Evolutionary conservation across 1,140 invertebrate genomes (phyloP).

Genomic region (Macrosteles quadrilineatus): DNA sequence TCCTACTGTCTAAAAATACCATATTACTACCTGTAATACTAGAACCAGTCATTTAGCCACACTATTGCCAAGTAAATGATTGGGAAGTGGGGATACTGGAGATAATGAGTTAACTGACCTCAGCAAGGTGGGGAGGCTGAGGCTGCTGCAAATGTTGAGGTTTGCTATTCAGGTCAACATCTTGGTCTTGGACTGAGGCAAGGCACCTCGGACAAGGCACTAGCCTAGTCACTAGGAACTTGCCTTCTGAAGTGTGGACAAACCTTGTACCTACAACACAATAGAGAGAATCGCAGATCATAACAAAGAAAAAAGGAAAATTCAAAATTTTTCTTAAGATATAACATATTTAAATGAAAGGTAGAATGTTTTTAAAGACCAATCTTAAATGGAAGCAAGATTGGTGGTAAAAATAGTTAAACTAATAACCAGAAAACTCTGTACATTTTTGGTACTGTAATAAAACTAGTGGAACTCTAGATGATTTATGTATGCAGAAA

Average conservation of each 20-base stretch:
- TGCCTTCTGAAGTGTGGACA: slow-evolving; percentile 95
- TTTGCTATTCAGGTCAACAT: neutral
- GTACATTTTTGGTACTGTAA: too few relatives aligned
- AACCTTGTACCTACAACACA: slow-evolving; percentile 77
- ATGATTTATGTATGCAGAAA: too few relatives aligned
- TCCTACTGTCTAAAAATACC: too few relatives aligned
- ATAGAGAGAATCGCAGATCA: neutral
- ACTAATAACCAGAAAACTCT: too few relatives aligned
- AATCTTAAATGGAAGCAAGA: too few relatives aligned
- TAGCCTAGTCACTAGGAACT: slow-evolving; percentile 91
- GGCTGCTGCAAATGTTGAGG: slow-evolving; percentile 6
- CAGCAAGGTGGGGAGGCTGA: slow-evolving; percentile 1
- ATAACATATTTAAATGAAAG: neutral
- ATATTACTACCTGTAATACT: too few relatives aligned
- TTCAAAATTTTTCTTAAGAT: neutral
- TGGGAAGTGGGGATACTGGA: too few relatives aligned
- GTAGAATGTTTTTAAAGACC: too few relatives aligned
- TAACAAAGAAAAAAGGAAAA: neutral
- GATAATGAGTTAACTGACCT: slow-evolving; percentile 20
- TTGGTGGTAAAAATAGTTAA: too few relatives aligned
- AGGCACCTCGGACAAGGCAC: slow-evolving; percentile 91
- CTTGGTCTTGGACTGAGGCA: slow-evolving; percentile 28
- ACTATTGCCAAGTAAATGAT: too few relatives aligned
- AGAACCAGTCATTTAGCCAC: too few relatives aligned
- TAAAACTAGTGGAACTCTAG: too few relatives aligned